These are phyloP conservation scores for Yponomeuta sedellus DNA, from an alignment of 2,888 invertebrate genomes.

Conservation along the genomic window DNA sequence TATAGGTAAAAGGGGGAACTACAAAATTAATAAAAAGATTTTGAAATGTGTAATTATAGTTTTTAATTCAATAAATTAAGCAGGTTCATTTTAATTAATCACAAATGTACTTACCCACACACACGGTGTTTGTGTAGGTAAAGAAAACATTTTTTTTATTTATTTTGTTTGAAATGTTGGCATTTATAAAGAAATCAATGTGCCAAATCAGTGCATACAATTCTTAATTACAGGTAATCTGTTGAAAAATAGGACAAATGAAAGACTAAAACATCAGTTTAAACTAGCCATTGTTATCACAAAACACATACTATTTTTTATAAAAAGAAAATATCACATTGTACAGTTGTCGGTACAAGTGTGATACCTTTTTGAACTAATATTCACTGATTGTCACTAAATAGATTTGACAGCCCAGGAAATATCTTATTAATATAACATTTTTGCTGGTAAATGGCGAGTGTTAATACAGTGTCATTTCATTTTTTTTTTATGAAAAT, in stretches of 20 bases:
- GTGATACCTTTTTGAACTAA: not conserved
- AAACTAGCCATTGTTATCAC: not conserved
- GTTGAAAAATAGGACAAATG: too few species aligned
- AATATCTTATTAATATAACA: too few species aligned
- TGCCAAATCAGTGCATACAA: not conserved
- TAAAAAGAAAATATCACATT: not conserved
- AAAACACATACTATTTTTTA: not conserved
- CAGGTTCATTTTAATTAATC: slow-evolving; percentile 44
- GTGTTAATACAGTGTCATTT: too few species aligned
- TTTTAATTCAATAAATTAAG: slow-evolving; percentile 69
- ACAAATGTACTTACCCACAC: slow-evolving; percentile 27
- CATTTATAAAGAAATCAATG: too few species aligned
- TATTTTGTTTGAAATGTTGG: not conserved
- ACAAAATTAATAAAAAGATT: not conserved
- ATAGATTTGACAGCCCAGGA: too few species aligned
- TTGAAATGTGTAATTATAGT: slow-evolving; percentile 43
- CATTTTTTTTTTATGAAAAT: not conserved
- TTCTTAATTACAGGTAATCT: not conserved
- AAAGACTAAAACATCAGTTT: not conserved
- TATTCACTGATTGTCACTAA: too few species aligned
- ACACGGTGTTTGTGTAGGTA: not conserved
- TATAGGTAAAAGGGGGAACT: not conserved
- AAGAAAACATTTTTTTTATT: not conserved
- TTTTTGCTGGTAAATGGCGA: too few species aligned
- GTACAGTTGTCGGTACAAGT: not conserved